Evolutionary conservation across 2,888 invertebrate genomes (phyloP).

Genomic region (Epinotia demarniana): DNA sequence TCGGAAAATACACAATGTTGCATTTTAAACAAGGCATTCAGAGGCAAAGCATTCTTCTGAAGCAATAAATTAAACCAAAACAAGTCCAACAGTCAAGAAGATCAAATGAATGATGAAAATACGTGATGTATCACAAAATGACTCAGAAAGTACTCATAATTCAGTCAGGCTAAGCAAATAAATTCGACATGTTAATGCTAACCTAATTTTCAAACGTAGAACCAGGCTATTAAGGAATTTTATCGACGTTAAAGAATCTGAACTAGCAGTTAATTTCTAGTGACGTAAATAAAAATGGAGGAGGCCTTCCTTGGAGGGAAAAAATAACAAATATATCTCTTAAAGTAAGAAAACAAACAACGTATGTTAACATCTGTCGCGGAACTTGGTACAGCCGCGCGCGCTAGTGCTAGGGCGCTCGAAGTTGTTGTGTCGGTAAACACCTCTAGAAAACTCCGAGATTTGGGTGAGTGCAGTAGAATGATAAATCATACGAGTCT

Average conservation of each 20-base stretch:
- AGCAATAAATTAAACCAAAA: constrained; percentile 37
- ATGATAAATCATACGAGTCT: constrained; percentile 6
- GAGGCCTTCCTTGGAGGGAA: constrained; percentile 65
- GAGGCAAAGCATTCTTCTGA: constrained; percentile 6
- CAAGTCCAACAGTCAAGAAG: constrained; percentile 30
- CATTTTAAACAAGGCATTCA: constrained; percentile 18
- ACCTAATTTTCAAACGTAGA: constrained; percentile 55
- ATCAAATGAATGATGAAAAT: constrained; percentile 40
- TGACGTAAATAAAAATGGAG: constrained; percentile 81
- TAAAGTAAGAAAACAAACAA: constrained; percentile 83
- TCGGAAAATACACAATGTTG: constrained; percentile 39
- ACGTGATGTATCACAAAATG: constrained; percentile 37
- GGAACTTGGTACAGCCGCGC: constrained; percentile 62
- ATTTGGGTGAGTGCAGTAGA: not conserved
- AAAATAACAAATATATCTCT: constrained; percentile 83
- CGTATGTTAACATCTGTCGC: constrained; percentile 83
- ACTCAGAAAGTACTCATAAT: constrained; percentile 27
- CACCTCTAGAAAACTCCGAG: constrained; percentile 10
- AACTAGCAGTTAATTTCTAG: constrained; percentile 78
- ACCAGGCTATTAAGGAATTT: constrained; percentile 69
- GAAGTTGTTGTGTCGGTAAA: constrained; percentile 21
- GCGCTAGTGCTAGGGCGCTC: constrained; percentile 52
- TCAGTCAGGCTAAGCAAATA: constrained; percentile 34
- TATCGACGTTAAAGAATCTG: constrained; percentile 65
- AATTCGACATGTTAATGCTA: constrained; percentile 51